A percentile compares a stretch with the other conserved stretches of the same genome.
Conservation (phyloP, 2,113 vertebrate species). For the Gavia stellata region DNA sequence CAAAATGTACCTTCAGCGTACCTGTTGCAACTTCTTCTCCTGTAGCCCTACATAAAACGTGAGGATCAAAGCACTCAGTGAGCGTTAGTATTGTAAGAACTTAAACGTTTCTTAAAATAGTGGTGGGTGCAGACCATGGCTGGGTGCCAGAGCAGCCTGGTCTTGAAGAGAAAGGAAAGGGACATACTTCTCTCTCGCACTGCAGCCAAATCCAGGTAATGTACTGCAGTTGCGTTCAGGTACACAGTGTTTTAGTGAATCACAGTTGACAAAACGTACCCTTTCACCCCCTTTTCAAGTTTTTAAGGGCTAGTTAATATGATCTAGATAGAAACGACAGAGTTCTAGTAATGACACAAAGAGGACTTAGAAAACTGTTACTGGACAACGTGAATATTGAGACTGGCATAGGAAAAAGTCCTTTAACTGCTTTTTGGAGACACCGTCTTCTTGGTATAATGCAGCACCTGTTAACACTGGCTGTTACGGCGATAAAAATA, state of each 20-base stretch:
- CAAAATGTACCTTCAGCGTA: rapidly evolving
- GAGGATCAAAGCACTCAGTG: background rate
- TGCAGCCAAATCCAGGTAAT: background rate
- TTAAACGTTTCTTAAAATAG: background rate
- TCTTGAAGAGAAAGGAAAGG: background rate
- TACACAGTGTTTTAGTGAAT: too few relatives aligned
- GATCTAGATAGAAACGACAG: rapidly evolving
- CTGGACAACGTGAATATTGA: background rate
- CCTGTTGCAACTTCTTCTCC: too few relatives aligned
- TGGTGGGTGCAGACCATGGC: background rate
- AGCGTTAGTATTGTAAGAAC: background rate
- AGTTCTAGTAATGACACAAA: too few relatives aligned
- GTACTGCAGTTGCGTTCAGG: background rate
- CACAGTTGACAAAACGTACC: background rate
- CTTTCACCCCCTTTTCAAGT: background rate
- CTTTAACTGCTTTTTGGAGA: background rate
- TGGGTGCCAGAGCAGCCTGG: background rate
- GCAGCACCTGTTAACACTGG: background rate
- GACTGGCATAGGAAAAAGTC: background rate
- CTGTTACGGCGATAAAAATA: background rate
- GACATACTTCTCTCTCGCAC: rapidly evolving
- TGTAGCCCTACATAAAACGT: rapidly evolving
- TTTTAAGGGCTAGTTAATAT: background rate
- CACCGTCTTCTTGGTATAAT: background rate
- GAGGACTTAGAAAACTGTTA: background rate